A percentile compares a stretch with the other conserved stretches of the same genome.
Conservation (phyloP, 2,888 invertebrate species). For the Colletes collaris region DNA sequence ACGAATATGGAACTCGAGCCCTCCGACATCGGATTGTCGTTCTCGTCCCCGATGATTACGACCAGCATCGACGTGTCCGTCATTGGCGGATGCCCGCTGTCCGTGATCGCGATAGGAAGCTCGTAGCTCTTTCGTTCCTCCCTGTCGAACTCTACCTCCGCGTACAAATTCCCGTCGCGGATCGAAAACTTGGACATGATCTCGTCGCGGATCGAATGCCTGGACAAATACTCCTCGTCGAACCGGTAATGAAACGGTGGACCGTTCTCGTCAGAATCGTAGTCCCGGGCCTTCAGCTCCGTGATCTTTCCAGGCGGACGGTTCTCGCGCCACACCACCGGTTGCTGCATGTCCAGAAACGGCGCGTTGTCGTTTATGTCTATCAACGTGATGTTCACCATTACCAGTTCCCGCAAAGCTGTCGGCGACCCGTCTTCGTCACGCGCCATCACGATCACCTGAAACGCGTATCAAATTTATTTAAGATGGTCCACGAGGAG, state of each 20-base stretch:
- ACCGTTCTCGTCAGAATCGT: slow-evolving; percentile 92
- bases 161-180: slow-evolving; percentile 87
- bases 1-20: slow-evolving; percentile 96
- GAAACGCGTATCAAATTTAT: neutral
- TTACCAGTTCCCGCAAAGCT: slow-evolving; percentile 86
- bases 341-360: slow-evolving; percentile 91
- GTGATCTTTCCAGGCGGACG: slow-evolving; percentile 87
- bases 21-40: slow-evolving; percentile 95
- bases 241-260: slow-evolving; percentile 92
- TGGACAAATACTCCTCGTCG: slow-evolving; percentile 79
- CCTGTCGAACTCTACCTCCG: slow-evolving; percentile 92
- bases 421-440: slow-evolving; percentile 89
- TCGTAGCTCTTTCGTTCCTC: slow-evolving; percentile 94
- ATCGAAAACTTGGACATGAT: slow-evolving; percentile 90
- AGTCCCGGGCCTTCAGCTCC: slow-evolving; percentile 89
- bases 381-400: slow-evolving; percentile 86
- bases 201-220: slow-evolving; percentile 82
- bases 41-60: slow-evolving; percentile 96
- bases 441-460: slow-evolving; percentile 86
- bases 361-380: slow-evolving; percentile 99
- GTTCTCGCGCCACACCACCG: slow-evolving; percentile 94
- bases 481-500: too few species aligned
- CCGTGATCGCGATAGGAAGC: slow-evolving; percentile 95
- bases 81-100: slow-evolving; percentile 89
- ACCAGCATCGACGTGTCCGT: slow-evolving; percentile 93